Conservation (phyloP, 2,113 vertebrate genomes). For the Siniperca chuatsi region DNA sequence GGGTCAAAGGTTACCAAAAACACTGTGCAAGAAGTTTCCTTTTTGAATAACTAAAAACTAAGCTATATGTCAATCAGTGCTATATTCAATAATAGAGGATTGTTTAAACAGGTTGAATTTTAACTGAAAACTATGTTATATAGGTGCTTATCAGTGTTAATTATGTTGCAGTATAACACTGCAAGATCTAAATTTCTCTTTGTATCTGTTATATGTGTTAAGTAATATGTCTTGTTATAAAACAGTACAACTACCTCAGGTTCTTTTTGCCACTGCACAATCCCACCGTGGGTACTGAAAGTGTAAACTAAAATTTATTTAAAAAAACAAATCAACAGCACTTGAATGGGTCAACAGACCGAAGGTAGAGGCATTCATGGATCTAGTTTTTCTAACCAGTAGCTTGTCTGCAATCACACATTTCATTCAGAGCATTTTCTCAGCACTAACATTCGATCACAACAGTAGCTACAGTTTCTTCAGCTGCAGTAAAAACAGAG, state of each 20-base stretch:
- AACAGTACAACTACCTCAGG: not conserved
- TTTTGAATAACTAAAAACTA: constrained; percentile 16
- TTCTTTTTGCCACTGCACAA: not conserved
- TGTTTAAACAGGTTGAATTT: not conserved
- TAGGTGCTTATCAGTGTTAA: constrained; percentile 16
- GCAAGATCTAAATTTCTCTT: not conserved
- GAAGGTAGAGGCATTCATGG: not conserved
- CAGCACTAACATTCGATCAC: constrained; percentile 24
- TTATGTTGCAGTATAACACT: not conserved
- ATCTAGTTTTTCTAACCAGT: constrained; percentile 12
- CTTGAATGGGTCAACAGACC: not conserved
- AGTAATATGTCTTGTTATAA: not conserved
- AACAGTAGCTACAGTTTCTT: not conserved
- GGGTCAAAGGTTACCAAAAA: not conserved
- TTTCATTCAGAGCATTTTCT: not conserved
- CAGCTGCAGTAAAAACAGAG: constrained; percentile 23
- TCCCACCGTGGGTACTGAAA: not conserved
- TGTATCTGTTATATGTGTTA: not conserved
- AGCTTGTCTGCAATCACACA: constrained; percentile 13
- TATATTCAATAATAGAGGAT: not conserved
- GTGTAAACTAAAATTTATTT: constrained; percentile 28
- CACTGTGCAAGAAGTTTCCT: not conserved
- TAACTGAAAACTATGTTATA: not conserved
- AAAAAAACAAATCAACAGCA: constrained; percentile 1
- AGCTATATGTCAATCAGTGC: constrained; percentile 6